These are phyloP conservation scores for Stichodactyla helianthus DNA, from an alignment of 64 coral and sea anemone species.

Conservation along the genomic window DNA sequence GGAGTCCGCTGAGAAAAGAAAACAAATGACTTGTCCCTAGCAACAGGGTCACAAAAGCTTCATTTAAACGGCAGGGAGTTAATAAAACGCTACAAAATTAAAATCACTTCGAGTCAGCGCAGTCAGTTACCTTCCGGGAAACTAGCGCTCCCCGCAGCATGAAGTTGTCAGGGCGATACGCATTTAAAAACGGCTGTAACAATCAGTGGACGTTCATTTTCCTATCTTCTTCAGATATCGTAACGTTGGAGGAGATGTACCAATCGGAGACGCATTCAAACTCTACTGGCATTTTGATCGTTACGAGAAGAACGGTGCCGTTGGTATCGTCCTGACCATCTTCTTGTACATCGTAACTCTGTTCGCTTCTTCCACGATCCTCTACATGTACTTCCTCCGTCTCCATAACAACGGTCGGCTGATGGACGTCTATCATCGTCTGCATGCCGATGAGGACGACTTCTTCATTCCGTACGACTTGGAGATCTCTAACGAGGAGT, in stretches of 20 bases:
- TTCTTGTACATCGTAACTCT: conserved; percentile 91
- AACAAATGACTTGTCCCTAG: too few species aligned
- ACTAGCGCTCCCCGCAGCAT: too few species aligned
- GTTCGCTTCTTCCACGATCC: conserved; percentile 65
- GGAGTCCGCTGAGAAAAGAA: too few species aligned
- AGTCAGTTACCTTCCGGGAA: too few species aligned
- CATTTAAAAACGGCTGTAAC: neutral
- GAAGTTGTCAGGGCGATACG: neutral
- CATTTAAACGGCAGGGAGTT: too few species aligned
- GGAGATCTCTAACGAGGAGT: conserved; percentile 86
- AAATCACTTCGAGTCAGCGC: too few species aligned
- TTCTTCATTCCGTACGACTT: conserved; percentile 93
- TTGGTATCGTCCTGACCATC: conserved; percentile 86
- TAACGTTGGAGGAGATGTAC: conserved; percentile 75
- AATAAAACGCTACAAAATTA: too few species aligned
- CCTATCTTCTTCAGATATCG: conserved; percentile 42
- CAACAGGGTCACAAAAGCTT: too few species aligned
- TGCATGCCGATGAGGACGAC: conserved; percentile 80
- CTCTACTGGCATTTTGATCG: conserved; percentile 97
- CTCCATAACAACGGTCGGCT: conserved; percentile 87
- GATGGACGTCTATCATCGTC: conserved; percentile 91
- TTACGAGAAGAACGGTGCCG: conserved; percentile 92
- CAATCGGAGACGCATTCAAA: conserved; percentile 94
- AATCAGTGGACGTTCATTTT: neutral
- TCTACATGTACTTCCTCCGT: conserved; percentile 95